Evolutionary conservation across 2,888 invertebrate species (phyloP).

Genomic region (Mayetiola destructor): DNA sequence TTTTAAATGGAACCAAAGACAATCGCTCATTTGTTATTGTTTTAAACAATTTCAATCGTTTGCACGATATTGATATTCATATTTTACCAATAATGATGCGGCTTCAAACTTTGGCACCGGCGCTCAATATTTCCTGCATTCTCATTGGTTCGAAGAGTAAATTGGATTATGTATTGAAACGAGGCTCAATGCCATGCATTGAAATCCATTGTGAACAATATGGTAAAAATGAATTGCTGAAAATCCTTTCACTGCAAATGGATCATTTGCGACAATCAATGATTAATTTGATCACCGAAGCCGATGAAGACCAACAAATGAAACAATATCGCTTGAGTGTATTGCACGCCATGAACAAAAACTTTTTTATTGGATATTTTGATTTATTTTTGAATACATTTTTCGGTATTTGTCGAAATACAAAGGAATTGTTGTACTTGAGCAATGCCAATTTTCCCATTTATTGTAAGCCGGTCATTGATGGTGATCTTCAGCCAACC

Average conservation of each 20-base stretch:
- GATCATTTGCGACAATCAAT: neutral
- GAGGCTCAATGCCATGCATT: constrained; percentile 28
- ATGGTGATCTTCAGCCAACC: constrained; percentile 43
- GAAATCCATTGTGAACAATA: constrained; percentile 69
- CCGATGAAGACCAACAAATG: constrained; percentile 26
- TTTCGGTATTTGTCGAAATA: constrained; percentile 68
- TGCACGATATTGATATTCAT: constrained; percentile 58
- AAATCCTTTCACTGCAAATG: constrained; percentile 33
- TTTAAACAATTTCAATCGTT: constrained; percentile 66
- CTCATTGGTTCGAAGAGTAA: neutral
- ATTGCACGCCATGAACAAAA: constrained; percentile 21
- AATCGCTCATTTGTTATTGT: constrained; percentile 46
- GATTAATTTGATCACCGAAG: neutral
- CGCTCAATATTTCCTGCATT: neutral
- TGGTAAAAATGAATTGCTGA: constrained; percentile 48
- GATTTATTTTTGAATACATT: constrained; percentile 73
- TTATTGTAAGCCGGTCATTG: constrained; percentile 65
- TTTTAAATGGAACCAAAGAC: constrained; percentile 30
- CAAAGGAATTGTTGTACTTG: constrained; percentile 68
- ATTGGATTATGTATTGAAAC: neutral
- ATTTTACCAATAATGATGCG: constrained; percentile 57
- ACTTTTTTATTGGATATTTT: constrained; percentile 64
- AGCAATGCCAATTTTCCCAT: constrained; percentile 59
- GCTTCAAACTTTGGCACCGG: neutral
- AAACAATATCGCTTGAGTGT: constrained; percentile 18